Evolutionary conservation across 2,888 invertebrate genomes (phyloP).

Genomic region (Dromius quadrimaculatus): DNA sequence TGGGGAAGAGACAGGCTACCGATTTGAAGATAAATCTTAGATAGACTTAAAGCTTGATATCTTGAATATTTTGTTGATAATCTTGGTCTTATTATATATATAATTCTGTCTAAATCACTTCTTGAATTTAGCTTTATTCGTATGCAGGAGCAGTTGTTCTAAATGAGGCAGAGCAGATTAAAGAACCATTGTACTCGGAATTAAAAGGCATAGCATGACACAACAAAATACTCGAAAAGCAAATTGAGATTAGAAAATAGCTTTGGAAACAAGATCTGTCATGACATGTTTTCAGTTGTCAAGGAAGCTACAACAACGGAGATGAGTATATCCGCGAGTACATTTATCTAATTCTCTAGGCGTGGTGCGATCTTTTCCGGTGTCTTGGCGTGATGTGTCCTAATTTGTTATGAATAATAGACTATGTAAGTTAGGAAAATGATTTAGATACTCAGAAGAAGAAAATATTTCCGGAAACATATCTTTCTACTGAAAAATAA

Average conservation of each 20-base stretch:
- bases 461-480: no score
- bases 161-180: constrained; percentile 29
- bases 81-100: no score
- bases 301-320: constrained; percentile 2
- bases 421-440: no score
- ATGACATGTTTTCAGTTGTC: constrained; percentile 18
- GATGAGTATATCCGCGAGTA: background rate
- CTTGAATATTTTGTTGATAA: no score
- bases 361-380: background rate
- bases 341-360: constrained; percentile 10
- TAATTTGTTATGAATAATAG: constrained; percentile 28
- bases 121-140: constrained; percentile 11
- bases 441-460: no score
- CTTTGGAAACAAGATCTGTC: constrained; percentile 6
- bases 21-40: no score
- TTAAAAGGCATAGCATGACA: background rate
- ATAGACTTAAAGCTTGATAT: no score
- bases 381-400: constrained; percentile 12
- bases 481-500: no score
- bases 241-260: background rate
- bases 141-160: background rate
- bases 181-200: constrained; percentile 23
- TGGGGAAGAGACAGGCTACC: no score
- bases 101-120: constrained; percentile 18
- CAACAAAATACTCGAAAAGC: background rate